Evolutionary conservation across 2,888 invertebrate genomes (phyloP), one percentile per base, ranked within the genome.

Genomic region (Pyrocoelia pectoralis): DNA sequence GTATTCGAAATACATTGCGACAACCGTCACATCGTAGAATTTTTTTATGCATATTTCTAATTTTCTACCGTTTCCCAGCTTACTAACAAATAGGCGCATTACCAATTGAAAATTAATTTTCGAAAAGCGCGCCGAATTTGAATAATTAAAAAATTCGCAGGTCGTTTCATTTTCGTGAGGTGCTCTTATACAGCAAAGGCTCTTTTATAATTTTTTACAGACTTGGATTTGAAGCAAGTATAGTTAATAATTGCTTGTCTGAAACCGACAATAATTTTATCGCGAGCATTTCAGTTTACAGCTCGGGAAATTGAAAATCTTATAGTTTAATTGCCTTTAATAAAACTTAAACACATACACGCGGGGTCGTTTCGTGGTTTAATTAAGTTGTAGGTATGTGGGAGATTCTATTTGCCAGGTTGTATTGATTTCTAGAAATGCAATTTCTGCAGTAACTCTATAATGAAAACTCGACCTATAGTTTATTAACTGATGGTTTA

Each of bases 291-390:
- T 72, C 70, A 70, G 71, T 76, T 76, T 74, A 76, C 72, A 69
- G 70, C 72, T 64, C 70, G 74, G 60, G 74, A 77, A 78, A 77
- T 78, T 77, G 76, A 76, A 76, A 76, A 76, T 72, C 76, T 73
- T 76, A 77, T 77, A 77, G 77, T 78, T 77, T 77, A 77, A 78
- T 78, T 77, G 74, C 73, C 74, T 74, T 72, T 73, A 75, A 77
- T 77, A 77, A 78, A 77, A 78, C 73, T 76, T 75, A 76, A 77
- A 76, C 72, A 73, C 72, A 72, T 72, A 73, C 70, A 73, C 70
- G 66, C 65, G 53, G 51, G 48, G 19, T 61, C 57, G 61, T 65
- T 61, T 60, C 69, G 74, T 72, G 77, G 74, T 75, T 78, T 77
- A 78, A 78, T 78, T 77, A 76, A 77, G 77, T 75, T 73, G 75